Evolutionary conservation across 2,113 vertebrate species (phyloP).

Genomic region (Ctenomys sociabilis): DNA sequence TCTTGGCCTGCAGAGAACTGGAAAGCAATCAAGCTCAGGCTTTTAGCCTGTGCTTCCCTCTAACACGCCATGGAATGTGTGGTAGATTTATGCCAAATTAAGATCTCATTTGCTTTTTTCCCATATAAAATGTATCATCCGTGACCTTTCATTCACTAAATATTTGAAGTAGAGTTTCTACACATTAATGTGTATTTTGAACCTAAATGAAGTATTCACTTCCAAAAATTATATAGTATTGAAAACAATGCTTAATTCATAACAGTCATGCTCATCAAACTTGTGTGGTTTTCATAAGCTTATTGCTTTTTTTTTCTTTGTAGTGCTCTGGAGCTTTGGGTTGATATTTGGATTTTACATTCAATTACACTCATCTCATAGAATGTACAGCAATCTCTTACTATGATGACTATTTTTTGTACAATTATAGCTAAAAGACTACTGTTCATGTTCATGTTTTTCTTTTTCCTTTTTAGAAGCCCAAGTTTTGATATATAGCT

Average conservation of each 20-base stretch:
- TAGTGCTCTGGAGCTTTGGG: not conserved
- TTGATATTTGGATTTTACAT: not conserved
- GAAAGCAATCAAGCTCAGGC: too few species aligned
- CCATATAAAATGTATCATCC: not conserved
- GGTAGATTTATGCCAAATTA: not conserved
- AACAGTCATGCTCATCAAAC: not conserved
- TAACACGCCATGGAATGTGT: not conserved
- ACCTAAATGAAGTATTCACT: not conserved
- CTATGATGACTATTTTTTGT: not conserved
- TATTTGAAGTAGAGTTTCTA: not conserved
- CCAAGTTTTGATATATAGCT: not conserved
- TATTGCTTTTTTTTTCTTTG: not conserved
- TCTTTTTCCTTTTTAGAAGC: not conserved
- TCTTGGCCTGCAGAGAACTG: not conserved
- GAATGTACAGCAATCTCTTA: not conserved
- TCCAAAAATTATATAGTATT: not conserved
- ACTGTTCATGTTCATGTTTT: not conserved
- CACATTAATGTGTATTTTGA: not conserved
- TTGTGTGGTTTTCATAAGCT: not conserved
- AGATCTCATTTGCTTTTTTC: constrained; percentile 25
- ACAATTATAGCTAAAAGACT: not conserved
- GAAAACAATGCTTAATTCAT: not conserved
- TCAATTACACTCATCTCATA: not conserved
- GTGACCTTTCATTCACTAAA: not conserved
- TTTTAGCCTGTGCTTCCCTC: not conserved